Evolutionary conservation across 1,140 invertebrate species (phyloP).

Genomic region (Thereuonema tuberculata): DNA sequence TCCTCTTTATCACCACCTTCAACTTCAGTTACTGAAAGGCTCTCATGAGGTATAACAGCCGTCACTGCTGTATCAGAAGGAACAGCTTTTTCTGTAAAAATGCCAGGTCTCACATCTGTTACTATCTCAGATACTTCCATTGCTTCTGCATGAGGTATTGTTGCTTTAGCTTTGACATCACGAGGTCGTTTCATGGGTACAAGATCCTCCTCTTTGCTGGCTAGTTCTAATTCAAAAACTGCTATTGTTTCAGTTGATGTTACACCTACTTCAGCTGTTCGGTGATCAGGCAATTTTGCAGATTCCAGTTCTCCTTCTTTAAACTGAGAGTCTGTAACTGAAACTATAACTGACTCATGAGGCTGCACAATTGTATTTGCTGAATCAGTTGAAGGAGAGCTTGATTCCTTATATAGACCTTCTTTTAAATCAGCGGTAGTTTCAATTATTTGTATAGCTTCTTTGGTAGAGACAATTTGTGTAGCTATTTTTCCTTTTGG

Average conservation of each 20-base stretch:
- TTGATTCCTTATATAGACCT: constrained; percentile 24
- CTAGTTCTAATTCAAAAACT: constrained; percentile 37
- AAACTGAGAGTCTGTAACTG: constrained; percentile 22
- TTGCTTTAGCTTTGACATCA: constrained; percentile 18
- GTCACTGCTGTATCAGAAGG: constrained; percentile 10
- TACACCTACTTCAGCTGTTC: constrained; percentile 13
- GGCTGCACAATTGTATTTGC: constrained; percentile 23
- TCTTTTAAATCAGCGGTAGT: constrained; percentile 32
- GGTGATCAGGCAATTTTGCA: constrained; percentile 13
- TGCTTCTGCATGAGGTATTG: constrained; percentile 14
- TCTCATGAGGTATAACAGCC: constrained; percentile 33
- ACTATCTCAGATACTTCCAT: constrained; percentile 18
- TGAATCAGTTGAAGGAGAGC: constrained; percentile 20
- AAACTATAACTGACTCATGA: constrained; percentile 11
- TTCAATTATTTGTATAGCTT: background rate
- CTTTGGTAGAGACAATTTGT: constrained; percentile 30
- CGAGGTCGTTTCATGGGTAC: constrained; percentile 27
- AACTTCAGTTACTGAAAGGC: constrained; percentile 37
- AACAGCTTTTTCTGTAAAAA: constrained; percentile 11
- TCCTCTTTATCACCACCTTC: constrained; percentile 12
- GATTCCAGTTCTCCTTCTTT: constrained; percentile 30
- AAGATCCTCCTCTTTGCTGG: constrained; percentile 40
- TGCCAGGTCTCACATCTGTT: constrained; percentile 14
- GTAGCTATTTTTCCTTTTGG: constrained; percentile 33
- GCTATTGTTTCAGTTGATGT: constrained; percentile 32